Percentiles rank a stretch among this genome's conserved stretches.
Conservation (phyloP, 2,888 invertebrate species). For the Corbicula japonica region DNA sequence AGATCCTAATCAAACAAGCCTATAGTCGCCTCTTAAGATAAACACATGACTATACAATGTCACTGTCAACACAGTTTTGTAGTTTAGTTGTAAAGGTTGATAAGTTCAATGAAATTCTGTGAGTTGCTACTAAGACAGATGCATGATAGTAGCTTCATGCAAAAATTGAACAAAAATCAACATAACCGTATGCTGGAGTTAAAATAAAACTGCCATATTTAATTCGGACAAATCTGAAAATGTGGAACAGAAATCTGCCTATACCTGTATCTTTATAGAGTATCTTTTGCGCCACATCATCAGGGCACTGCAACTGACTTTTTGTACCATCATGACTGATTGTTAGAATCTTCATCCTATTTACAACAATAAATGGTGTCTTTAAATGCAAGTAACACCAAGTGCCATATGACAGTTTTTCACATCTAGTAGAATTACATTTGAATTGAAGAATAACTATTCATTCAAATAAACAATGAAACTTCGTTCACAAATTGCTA, state of each 20-base stretch:
- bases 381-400: background rate
- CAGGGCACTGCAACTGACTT: conserved; percentile 9
- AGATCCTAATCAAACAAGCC: too few species aligned
- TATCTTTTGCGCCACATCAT: conserved; percentile 1
- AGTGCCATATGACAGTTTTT: background rate
- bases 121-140: too few species aligned
- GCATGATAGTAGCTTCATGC: too few species aligned
- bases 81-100: too few species aligned
- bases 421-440: background rate
- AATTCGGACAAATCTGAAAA: background rate
- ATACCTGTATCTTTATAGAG: conserved; percentile 8
- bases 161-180: too few species aligned
- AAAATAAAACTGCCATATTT: background rate
- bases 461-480: background rate
- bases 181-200: background rate
- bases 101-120: too few species aligned
- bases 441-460: background rate
- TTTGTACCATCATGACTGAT: background rate
- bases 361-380: background rate
- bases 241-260: too few species aligned
- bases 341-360: conserved; percentile 3
- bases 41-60: too few species aligned
- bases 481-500: background rate
- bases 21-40: too few species aligned
- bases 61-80: too few species aligned